Conservation (phyloP, 2,113 vertebrate species). For the Mandrillus leucophaeus region DNA sequence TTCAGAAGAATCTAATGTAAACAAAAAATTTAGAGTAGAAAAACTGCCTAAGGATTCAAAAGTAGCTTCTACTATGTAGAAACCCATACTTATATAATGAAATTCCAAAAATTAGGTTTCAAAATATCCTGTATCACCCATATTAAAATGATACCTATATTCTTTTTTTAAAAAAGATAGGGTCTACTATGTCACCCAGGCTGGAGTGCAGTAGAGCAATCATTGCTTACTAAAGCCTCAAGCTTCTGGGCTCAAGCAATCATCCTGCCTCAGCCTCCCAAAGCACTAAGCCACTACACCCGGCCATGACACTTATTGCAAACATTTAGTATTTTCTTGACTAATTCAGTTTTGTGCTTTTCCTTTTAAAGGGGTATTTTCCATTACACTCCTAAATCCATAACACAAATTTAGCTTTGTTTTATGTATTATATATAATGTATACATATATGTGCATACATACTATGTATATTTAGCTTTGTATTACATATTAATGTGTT, state of each 20-base stretch:
- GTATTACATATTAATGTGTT: no score
- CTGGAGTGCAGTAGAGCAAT: no score
- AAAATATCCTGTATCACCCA: background rate
- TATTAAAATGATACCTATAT: constrained; percentile 14
- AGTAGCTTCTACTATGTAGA: background rate
- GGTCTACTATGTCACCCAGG: no score
- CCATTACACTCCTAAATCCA: background rate
- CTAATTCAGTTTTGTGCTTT: background rate
- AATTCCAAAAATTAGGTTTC: constrained; percentile 45
- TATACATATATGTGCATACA: no score
- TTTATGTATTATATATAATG: no score
- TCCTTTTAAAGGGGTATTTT: background rate
- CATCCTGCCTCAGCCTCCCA: no score
- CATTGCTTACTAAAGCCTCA: no score
- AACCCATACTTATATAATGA: background rate
- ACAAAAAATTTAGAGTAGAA: constrained; percentile 13
- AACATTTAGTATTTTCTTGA: background rate
- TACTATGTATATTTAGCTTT: no score
- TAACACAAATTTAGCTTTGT: background rate
- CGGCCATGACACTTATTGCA: background rate
- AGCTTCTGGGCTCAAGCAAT: no score
- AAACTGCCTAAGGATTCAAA: background rate
- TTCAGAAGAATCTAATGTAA: constrained; percentile 9
- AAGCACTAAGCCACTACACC: background rate
- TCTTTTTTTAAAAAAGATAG: background rate